phyloP scores from a whole-genome alignment of 1,140 invertebrate species.

The Ooceraea biroi region DNA sequence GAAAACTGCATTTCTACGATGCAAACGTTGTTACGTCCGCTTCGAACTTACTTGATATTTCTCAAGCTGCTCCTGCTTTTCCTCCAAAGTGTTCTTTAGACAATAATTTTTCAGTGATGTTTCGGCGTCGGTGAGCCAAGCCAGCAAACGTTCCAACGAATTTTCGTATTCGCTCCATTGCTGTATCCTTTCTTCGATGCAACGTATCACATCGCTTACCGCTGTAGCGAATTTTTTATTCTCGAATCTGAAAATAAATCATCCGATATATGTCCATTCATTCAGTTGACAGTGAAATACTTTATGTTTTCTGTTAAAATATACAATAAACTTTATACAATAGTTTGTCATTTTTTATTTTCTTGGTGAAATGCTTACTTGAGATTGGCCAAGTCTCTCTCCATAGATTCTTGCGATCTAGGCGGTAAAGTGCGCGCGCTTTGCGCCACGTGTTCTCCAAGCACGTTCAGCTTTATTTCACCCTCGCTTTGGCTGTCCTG shows the following conservation, averaged over 20 bases:
- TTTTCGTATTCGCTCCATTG: conserved; percentile 97
- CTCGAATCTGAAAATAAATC: conserved; percentile 87
- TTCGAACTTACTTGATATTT: conserved; percentile 94
- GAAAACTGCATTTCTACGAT: neutral
- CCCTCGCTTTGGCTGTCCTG: conserved; percentile 92
- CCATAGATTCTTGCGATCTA: conserved; percentile 92
- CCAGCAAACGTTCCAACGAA: conserved; percentile 92
- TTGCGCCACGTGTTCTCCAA: conserved; percentile 90
- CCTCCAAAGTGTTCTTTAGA: conserved; percentile 93
- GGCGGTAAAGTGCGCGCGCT: conserved; percentile 90
- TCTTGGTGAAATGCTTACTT: conserved; percentile 83
- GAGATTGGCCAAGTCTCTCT: conserved; percentile 91
- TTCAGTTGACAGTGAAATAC: neutral
- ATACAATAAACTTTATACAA: neutral
- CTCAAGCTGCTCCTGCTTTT: conserved; percentile 95
- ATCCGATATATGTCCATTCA: neutral
- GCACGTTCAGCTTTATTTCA: conserved; percentile 89
- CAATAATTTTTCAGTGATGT: conserved; percentile 94
- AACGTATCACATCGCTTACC: conserved; percentile 91
- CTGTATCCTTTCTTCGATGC: conserved; percentile 93
- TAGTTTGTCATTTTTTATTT: conserved; percentile 1
- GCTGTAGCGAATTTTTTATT: conserved; percentile 93
- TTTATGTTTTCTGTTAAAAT: conserved; percentile 1
- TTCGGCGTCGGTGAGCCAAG: conserved; percentile 95
- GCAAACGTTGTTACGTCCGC: neutral